A percentile compares a stretch with the other conserved stretches of the same genome.
phyloP scores from a whole-genome alignment of 2,888 invertebrate genomes.

The Coremacera marginata region DNA sequence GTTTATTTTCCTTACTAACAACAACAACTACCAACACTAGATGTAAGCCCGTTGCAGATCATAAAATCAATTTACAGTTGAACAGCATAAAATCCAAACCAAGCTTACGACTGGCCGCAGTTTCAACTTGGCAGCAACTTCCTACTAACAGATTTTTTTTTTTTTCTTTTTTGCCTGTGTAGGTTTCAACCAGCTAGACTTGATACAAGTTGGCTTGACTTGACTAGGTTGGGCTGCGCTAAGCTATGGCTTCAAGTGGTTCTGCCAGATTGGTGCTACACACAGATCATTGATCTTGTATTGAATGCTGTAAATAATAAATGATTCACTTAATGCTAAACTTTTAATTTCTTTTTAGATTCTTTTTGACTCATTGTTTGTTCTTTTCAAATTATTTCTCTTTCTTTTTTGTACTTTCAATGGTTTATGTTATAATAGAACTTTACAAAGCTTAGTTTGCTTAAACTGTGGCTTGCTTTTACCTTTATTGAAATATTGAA shows the following conservation, averaged over 20 bases:
- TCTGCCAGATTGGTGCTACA: constrained; percentile 3
- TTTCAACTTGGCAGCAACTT: constrained; percentile 31
- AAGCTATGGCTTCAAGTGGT: constrained; percentile 13
- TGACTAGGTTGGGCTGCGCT: not conserved
- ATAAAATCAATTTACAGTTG: constrained; percentile 34
- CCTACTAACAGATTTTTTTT: constrained; percentile 14
- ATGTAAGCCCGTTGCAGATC: constrained; percentile 31
- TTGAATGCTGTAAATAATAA: not conserved
- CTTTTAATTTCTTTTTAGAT: not conserved
- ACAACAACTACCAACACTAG: not conserved
- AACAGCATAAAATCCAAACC: constrained; percentile 40
- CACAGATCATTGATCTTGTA: constrained; percentile 32
- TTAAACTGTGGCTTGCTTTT: too few species aligned
- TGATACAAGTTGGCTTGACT: not conserved
- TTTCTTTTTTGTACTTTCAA: not conserved
- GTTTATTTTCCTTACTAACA: too few species aligned
- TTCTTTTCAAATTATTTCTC: not conserved
- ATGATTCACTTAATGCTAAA: not conserved
- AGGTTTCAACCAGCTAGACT: not conserved
- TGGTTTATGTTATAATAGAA: too few species aligned
- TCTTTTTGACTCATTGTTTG: not conserved
- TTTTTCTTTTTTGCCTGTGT: not conserved
- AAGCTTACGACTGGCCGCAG: constrained; percentile 53
- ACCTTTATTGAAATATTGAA: too few species aligned
- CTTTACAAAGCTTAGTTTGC: too few species aligned